These are phyloP conservation scores for Spinus pinus DNA, from an alignment of 2,797 vertebrate species.

Conservation along the genomic window DNA sequence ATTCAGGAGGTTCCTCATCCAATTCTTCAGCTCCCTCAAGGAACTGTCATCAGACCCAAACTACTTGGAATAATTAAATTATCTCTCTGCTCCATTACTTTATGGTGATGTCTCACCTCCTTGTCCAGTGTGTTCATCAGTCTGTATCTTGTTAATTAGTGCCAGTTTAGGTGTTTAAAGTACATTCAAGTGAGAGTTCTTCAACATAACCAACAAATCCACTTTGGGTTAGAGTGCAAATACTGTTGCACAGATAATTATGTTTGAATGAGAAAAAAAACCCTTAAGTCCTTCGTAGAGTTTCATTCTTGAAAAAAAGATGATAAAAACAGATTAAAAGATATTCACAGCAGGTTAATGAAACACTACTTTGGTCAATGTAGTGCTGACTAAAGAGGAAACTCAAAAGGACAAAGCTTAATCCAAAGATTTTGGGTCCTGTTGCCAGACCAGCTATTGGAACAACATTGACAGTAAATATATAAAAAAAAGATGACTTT, in stretches of 20 bases:
- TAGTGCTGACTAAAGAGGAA: not conserved
- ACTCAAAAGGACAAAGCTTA: not conserved
- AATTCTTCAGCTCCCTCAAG: not conserved
- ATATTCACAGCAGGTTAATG: not conserved
- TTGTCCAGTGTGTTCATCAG: not conserved
- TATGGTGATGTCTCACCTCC: not conserved
- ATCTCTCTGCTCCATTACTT: not conserved
- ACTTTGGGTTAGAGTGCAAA: not conserved
- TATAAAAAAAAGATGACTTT: not conserved
- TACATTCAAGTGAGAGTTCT: not conserved
- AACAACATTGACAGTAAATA: not conserved
- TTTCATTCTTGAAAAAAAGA: not conserved
- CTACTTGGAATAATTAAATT: not conserved
- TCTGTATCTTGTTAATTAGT: not conserved
- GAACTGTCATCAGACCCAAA: not conserved
- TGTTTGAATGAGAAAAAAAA: not conserved
- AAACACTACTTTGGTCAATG: not conserved
- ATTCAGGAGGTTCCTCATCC: not conserved
- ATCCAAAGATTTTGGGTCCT: not conserved
- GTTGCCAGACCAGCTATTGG: not conserved
- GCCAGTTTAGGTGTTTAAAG: not conserved
- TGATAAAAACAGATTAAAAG: not conserved
- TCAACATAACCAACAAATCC: not conserved
- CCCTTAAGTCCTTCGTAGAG: accelerated
- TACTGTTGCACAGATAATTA: not conserved